phyloP scores from a whole-genome alignment of 1,140 invertebrate species.

The Himalopsyche phryganea region DNA sequence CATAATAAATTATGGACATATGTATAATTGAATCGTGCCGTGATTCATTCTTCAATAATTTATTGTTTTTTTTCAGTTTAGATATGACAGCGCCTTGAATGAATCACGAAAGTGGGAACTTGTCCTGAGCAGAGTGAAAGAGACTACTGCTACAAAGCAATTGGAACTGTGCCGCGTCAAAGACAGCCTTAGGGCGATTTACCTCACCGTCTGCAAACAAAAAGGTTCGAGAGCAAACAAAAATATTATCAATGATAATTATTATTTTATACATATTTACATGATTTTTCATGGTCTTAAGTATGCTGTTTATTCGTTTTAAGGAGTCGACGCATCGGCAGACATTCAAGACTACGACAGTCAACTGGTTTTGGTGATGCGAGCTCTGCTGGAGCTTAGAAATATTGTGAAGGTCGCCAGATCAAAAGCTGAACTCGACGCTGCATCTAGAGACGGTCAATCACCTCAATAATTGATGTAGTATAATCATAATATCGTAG shows the following conservation, averaged over 20 bases:
- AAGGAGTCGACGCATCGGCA: slow-evolving; percentile 17
- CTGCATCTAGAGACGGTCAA: slow-evolving; percentile 7
- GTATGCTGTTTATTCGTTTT: no score
- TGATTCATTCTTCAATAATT: no score
- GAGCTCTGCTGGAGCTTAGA: slow-evolving; percentile 43
- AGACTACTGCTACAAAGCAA: slow-evolving; percentile 43
- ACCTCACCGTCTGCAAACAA: slow-evolving; percentile 47
- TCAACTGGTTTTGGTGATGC: slow-evolving; percentile 48
- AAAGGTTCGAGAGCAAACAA: slow-evolving; percentile 42
- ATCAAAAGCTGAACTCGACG: slow-evolving; percentile 35
- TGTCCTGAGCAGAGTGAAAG: slow-evolving; percentile 45
- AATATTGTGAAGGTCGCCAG: slow-evolving; percentile 42
- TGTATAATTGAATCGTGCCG: no score
- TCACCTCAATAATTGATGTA: no score
- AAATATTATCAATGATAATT: no score
- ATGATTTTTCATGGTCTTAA: no score
- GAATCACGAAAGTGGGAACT: slow-evolving; percentile 49
- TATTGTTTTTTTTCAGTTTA: no score
- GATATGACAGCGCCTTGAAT: slow-evolving; percentile 45
- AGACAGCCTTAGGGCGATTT: slow-evolving; percentile 45
- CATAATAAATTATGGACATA: no score
- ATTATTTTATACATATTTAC: no score
- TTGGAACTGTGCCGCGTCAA: slow-evolving; percentile 46
- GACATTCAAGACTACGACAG: slow-evolving; percentile 42
- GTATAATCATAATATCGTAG: no score